Percentiles rank a stretch among this genome's conserved stretches.
phyloP scores from a whole-genome alignment of 1,140 invertebrate genomes.

The Euura saliciscinereae region DNA sequence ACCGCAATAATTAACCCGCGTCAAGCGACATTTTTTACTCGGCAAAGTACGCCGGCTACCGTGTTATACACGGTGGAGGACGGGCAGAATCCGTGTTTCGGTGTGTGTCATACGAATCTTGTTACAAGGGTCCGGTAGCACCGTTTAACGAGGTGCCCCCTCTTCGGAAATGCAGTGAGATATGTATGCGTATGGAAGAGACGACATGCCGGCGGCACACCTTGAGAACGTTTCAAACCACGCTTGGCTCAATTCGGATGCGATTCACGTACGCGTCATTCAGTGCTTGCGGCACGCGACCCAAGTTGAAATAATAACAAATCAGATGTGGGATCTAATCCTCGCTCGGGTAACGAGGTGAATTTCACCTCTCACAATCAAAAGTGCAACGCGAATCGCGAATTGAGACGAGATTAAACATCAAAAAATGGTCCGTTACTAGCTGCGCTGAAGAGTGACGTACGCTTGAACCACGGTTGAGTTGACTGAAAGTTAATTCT shows the following conservation, averaged over 20 bases:
- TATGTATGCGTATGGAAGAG: not conserved
- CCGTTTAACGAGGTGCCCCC: conserved; percentile 2
- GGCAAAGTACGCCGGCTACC: not conserved
- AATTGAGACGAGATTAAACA: too few species aligned
- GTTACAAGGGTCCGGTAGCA: not conserved
- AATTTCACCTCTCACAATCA: too few species aligned
- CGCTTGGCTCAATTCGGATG: not conserved
- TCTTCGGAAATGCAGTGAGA: not conserved
- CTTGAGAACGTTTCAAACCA: not conserved
- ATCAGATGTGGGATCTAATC: too few species aligned
- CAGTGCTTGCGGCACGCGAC: conserved; percentile 1
- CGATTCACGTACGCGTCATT: not conserved
- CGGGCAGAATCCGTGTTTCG: not conserved
- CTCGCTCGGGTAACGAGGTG: too few species aligned
- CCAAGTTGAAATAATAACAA: not conserved
- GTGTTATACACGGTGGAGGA: not conserved
- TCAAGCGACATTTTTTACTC: not conserved
- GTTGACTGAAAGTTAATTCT: not conserved
- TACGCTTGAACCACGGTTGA: not conserved
- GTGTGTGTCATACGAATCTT: not conserved
- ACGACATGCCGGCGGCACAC: not conserved
- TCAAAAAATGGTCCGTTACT: too few species aligned
- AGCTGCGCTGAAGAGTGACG: too few species aligned
- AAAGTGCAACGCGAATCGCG: not conserved
- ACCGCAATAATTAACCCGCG: conserved; percentile 5